Percentiles rank a stretch among this genome's conserved stretches.
These are phyloP conservation scores for Mythimna impura DNA, from an alignment of 2,888 invertebrate species.

Conservation along the genomic window DNA sequence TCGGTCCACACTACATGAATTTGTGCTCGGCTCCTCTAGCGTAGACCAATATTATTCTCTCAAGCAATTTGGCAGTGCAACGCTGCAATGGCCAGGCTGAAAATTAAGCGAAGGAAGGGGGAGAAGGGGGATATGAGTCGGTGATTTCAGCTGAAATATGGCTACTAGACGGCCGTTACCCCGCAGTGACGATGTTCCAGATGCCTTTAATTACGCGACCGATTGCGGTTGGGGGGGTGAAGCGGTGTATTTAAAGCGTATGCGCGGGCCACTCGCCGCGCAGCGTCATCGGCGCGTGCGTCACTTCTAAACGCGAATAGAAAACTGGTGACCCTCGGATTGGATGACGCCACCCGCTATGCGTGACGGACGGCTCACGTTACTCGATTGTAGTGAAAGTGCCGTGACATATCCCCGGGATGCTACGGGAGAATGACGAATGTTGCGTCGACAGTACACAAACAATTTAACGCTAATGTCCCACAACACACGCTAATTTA, in stretches of 20 bases:
- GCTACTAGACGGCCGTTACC: constrained; percentile 77
- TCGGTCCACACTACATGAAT: too few relatives aligned
- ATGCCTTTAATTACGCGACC: constrained; percentile 81
- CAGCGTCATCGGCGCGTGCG: constrained; percentile 86
- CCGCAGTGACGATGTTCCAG: constrained; percentile 75
- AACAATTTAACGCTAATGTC: constrained; percentile 35
- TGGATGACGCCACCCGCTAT: constrained; percentile 78
- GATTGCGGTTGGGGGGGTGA: constrained; percentile 67
- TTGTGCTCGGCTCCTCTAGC: too few relatives aligned
- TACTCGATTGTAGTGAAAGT: constrained; percentile 73
- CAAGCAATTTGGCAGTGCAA: constrained; percentile 77
- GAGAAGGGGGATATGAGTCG: constrained; percentile 60
- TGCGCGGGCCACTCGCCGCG: constrained; percentile 68
- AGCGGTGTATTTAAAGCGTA: constrained; percentile 76
- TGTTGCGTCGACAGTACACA: constrained; percentile 29
- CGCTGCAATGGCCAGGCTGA: constrained; percentile 61
- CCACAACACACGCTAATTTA: constrained; percentile 34
- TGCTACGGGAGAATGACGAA: constrained; percentile 30
- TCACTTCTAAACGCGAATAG: constrained; percentile 87
- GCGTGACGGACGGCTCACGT: constrained; percentile 80
- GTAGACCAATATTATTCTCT: constrained; percentile 49
- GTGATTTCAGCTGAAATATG: constrained; percentile 77
- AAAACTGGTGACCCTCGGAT: constrained; percentile 85
- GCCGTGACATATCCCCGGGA: constrained; percentile 60
- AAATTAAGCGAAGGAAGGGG: constrained; percentile 57